phyloP scores from a whole-genome alignment of 2,113 vertebrate species.

The Rhea americana region DNA sequence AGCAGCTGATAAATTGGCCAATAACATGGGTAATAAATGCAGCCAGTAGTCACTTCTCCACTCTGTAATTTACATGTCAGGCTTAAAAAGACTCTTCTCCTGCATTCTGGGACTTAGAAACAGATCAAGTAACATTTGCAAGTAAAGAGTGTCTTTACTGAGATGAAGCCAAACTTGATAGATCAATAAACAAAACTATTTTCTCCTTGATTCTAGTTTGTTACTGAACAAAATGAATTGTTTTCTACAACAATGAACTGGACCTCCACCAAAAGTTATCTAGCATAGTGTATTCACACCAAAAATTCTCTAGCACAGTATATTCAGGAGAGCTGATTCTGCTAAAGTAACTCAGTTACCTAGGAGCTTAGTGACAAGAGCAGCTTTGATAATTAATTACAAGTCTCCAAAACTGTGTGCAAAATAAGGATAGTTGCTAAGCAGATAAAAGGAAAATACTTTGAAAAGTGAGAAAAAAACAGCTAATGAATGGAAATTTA shows the following conservation, averaged over 20 bases:
- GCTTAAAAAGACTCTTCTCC: slow-evolving; percentile 24
- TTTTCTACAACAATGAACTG: background rate
- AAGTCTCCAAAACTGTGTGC: background rate
- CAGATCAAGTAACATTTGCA: slow-evolving; percentile 12
- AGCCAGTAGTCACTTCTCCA: slow-evolving; percentile 6
- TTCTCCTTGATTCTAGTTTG: background rate
- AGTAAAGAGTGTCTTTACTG: slow-evolving; percentile 15
- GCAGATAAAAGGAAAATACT: background rate
- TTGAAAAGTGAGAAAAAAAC: background rate
- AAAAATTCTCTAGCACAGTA: background rate
- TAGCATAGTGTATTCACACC: background rate
- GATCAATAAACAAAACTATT: slow-evolving; percentile 16
- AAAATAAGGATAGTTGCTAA: background rate
- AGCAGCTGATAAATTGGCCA: slow-evolving; percentile 59
- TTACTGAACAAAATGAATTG: background rate
- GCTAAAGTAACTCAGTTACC: background rate
- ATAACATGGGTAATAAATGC: slow-evolving; percentile 64
- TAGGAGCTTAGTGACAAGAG: background rate
- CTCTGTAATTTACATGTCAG: slow-evolving; percentile 61
- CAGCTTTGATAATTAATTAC: background rate
- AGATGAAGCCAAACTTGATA: background rate
- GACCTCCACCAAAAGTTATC: background rate
- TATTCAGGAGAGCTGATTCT: background rate
- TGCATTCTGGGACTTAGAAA: slow-evolving; percentile 9
- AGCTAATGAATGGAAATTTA: background rate